Percentiles rank a stretch among this genome's conserved stretches.
Conservation (phyloP, 2,888 invertebrate genomes). For the Zaprionus obscuricornis region DNA sequence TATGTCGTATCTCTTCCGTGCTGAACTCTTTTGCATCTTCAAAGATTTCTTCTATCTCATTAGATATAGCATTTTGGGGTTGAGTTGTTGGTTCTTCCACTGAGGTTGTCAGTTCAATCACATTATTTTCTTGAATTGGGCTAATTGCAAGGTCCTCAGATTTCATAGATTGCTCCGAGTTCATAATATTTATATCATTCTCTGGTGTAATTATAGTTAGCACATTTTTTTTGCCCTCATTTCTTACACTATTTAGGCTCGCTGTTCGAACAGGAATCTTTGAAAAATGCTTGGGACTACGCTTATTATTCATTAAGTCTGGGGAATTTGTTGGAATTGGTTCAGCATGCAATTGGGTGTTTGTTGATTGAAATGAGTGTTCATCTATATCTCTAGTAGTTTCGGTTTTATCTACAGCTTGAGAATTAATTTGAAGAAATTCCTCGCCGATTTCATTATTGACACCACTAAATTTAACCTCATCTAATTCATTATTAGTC, state of each 20-base stretch:
- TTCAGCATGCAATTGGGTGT: no score
- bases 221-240: slow-evolving; percentile 44
- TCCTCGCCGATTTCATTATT: background rate
- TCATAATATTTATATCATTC: background rate
- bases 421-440: background rate
- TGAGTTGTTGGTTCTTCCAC: background rate
- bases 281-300: slow-evolving; percentile 58
- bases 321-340: background rate
- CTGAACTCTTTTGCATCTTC: slow-evolving; percentile 74
- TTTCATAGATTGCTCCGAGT: background rate
- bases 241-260: slow-evolving; percentile 60
- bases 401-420: background rate
- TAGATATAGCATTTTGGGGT: slow-evolving; percentile 6
- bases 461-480: background rate
- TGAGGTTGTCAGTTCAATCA: background rate
- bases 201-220: slow-evolving; percentile 28
- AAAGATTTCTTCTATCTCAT: slow-evolving; percentile 65
- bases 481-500: background rate
- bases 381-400: no score
- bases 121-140: background rate
- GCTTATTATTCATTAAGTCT: slow-evolving; percentile 26
- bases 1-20: slow-evolving; percentile 46
- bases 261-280: slow-evolving; percentile 75
- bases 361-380: no score
- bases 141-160: background rate